Conservation (phyloP, 2,113 vertebrate species). For the Indicator maculatus region DNA sequence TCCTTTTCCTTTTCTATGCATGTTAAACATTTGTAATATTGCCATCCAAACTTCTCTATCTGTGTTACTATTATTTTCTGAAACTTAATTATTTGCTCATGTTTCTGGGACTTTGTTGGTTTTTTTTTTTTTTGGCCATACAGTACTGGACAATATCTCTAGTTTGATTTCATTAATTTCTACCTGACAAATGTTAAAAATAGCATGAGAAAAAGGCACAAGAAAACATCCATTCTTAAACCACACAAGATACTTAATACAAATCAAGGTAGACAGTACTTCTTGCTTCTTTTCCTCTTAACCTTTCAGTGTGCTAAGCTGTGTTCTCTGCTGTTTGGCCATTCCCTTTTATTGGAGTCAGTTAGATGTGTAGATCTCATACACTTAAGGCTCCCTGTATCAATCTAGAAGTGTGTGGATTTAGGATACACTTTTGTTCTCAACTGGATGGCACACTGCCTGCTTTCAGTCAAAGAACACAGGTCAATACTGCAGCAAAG, state of each 20-base stretch:
- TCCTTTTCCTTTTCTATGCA: not conserved
- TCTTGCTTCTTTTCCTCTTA: not conserved
- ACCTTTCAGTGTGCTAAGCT: not conserved
- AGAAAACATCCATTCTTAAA: not conserved
- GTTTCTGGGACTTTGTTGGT: not conserved
- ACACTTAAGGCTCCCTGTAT: not conserved
- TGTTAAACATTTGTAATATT: not conserved
- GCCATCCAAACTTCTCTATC: not conserved
- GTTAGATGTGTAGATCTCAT: not conserved
- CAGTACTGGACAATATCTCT: not conserved
- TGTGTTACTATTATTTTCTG: not conserved
- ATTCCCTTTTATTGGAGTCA: not conserved
- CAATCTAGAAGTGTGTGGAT: not conserved
- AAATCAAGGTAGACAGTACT: not conserved
- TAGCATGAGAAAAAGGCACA: not conserved
- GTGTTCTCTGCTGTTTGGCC: not conserved
- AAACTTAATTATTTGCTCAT: not conserved
- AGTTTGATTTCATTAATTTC: not conserved
- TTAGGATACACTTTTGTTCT: not conserved
- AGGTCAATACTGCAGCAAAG: not conserved
- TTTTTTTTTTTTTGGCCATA: not conserved
- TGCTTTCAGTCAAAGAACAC: not conserved
- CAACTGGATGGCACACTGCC: not conserved
- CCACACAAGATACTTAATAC: not conserved
- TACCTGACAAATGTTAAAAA: not conserved